Evolutionary conservation across 2,797 vertebrate genomes (phyloP).

Genomic region (Busarellus nigricollis): DNA sequence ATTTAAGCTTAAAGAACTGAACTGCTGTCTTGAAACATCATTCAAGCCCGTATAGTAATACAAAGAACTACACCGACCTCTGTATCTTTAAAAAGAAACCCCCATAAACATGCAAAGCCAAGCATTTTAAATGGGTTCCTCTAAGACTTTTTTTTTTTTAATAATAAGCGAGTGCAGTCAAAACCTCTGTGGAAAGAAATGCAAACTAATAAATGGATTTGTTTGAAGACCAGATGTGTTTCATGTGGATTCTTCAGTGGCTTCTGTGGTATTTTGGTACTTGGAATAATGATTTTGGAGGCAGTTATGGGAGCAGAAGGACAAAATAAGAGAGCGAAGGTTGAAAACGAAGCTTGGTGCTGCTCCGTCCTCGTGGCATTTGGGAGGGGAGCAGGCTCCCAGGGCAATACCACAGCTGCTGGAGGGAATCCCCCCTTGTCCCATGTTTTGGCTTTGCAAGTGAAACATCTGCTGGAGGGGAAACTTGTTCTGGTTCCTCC

Average conservation of each 20-base stretch:
- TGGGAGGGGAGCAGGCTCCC: neutral
- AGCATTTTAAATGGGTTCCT: neutral
- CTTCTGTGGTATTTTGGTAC: slow-evolving; percentile 63
- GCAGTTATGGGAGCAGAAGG: neutral
- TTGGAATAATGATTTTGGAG: slow-evolving; percentile 32
- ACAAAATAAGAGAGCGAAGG: neutral
- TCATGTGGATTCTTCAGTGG: slow-evolving; percentile 59
- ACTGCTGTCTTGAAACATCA: neutral
- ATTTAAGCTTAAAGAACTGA: neutral
- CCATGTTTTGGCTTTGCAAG: neutral
- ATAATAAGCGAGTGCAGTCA: neutral
- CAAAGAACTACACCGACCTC: neutral
- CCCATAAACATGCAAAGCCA: neutral
- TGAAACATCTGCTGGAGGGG: neutral
- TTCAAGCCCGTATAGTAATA: neutral
- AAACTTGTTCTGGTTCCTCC: neutral
- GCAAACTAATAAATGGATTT: slow-evolving; percentile 56
- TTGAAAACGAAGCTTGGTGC: neutral
- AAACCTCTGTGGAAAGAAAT: slow-evolving; percentile 37
- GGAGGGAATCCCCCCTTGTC: neutral
- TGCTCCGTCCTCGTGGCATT: neutral
- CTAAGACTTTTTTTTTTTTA: neutral
- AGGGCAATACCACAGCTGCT: rapidly evolving
- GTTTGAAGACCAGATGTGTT: slow-evolving; percentile 45
- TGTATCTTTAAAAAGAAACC: neutral